Evolutionary conservation across 1,140 invertebrate genomes (phyloP), one percentile per base, ranked within the genome.

Genomic region (Conopomorpha cramerella): DNA sequence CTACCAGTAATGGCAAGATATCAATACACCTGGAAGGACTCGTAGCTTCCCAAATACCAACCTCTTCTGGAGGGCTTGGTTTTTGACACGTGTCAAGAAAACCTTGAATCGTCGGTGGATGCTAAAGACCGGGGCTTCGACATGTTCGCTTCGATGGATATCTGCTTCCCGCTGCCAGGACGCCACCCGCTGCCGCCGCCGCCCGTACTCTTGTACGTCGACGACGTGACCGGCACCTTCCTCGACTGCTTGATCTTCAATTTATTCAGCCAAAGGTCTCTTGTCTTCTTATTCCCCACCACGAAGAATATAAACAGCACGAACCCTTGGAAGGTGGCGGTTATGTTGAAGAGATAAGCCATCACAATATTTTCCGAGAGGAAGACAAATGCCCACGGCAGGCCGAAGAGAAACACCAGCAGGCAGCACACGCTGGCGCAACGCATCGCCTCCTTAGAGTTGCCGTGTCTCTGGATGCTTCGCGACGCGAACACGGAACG

Each of bases 221-320:
- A 41, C 15, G 32, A 43, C 2, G 42, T 51, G 0, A 44, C 34
- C 0, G 38, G 46, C 0, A 45, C 4, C 28, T 44, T 46, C 11
- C 33, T 42, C 13, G 32, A 39, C 34, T 49, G 42, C 26, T 41
- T 46, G 11, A 43, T 33, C 8, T 26, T 28, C 23, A 56, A 41
- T 11, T 43, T 29, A 23, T 43, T 33, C 8, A 41, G 14, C 65
- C 68, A 73, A 4, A 67, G 32, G 14, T 45, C 41, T 37, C 62
- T 43, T 1, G 64, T 59, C 15, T 51, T 54, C 8, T 51, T 51
- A 41, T 65, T 60, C 25, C 53, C 49, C 3, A 64, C 23, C 17
- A 74, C 45, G 38, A 64, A 74, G 36, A 74, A 74, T 14, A 66
- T 25, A 43, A 64, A 72, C n/a, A 72, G 30, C 10, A 66, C 51